Base-by-base conservation (phyloP, 2,888 invertebrate genomes). In the Stenichneumon culpator region DNA sequence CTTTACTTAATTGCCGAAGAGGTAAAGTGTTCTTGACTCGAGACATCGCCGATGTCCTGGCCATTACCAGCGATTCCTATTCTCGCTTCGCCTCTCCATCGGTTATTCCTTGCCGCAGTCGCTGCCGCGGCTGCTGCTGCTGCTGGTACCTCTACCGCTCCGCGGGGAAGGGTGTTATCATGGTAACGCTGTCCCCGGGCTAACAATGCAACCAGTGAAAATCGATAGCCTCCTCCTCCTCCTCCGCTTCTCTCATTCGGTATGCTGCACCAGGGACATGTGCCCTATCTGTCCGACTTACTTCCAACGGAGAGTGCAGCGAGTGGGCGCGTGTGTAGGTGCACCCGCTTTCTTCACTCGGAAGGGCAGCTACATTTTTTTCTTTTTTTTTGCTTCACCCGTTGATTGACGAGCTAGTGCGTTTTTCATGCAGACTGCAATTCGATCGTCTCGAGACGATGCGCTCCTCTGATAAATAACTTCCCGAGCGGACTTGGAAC, bases 101-200 rank as follows among this genome's bases (percentile, higher is more conserved):
- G 50, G 47, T 74, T 7, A 39, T 60, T 47, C 9, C 39, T 57
- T 65, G 32, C 19, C 57, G 50, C 57, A 68, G 67, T 25, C 57
- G 68, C 72, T 25, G 73, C 67, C 16, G 65, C 70, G 22, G 60
- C 70, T 50, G 63, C 70, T 44, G 70, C 60, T 77, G 73, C 63
- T 81, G 72, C 68, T 19, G 44, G 60, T 65, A n/a, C 36, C 44
- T 69, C 22, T 14, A 7, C 36, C 16, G 32, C 7, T 16, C 54
- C 74, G 78, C 87, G 90, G 90, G 92, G 92, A 89, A 85, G 85
- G 85, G 85, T 85, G 93, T 93, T 93, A 92, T 93, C 93, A 92
- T 93, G 93, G 93, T 93, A 93, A 93, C 93, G 92, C 90, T 89
- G 89, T 86, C 74, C 86, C 89, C 54, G 85, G 82, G 84, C 91